A percentile compares a stretch with the other conserved stretches of the same genome.
Conservation (phyloP, 64 coral and sea anemone species). For the Porites lutea region DNA sequence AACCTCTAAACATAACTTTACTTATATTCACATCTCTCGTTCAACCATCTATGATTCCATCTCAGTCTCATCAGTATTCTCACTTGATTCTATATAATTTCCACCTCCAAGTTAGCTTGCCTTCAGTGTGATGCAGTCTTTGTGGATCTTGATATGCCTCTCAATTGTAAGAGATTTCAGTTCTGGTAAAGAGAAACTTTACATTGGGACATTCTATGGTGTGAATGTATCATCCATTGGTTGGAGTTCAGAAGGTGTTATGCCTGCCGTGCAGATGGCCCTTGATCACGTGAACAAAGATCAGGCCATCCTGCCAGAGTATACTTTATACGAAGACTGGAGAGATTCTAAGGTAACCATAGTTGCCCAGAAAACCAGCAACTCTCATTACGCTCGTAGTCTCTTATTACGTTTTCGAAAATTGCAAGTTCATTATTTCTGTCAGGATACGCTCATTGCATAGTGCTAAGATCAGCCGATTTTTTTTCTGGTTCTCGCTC, state of each 20-base stretch:
- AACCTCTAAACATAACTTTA: too few relatives aligned
- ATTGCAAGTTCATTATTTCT: too few relatives aligned
- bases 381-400: too few relatives aligned
- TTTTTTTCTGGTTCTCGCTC: too few relatives aligned
- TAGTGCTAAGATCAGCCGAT: too few relatives aligned
- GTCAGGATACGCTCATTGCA: too few relatives aligned
- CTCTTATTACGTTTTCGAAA: too few relatives aligned
- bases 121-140: neutral
- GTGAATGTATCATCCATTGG: conserved; percentile 14
- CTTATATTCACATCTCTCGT: too few relatives aligned
- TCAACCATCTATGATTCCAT: too few relatives aligned
- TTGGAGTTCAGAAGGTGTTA: conserved; percentile 43
- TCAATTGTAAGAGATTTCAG: neutral
- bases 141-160: neutral
- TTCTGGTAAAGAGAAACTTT: neutral
- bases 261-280: conserved; percentile 46
- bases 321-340: conserved; percentile 24
- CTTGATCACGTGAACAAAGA: conserved; percentile 38
- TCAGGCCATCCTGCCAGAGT: conserved; percentile 5
- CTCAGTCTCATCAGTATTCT: too few relatives aligned
- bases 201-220: conserved; percentile 37
- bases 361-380: too few relatives aligned
- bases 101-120: neutral
- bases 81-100: too few relatives aligned
- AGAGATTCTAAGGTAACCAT: conserved; percentile 49